Evolutionary conservation across 2,888 invertebrate genomes (phyloP), one percentile per base, ranked within the genome.

Genomic region (Mythimna loreyi): DNA sequence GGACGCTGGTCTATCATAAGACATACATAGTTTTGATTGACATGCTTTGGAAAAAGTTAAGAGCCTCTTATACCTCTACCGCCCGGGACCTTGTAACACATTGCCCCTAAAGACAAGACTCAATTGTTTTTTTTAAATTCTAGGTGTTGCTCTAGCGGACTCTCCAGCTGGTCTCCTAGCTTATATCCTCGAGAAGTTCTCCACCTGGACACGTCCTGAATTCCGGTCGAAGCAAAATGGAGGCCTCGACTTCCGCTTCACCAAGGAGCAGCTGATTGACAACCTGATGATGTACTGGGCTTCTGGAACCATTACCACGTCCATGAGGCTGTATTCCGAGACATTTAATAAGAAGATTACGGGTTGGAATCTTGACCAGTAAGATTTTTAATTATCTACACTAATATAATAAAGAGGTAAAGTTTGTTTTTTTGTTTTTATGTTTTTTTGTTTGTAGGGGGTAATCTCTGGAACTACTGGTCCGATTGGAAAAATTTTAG

Each of bases 271-370:
- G 80, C 93, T 99, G 21, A 90, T 98, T 11, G 98, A 98, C 81
- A 98, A 98, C 86, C 89, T 98, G 8, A 98, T 98, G 98, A 92
- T 98, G 58, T 99, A 98, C 91, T 99, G 98, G 98, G 89, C 97
- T 0, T 96, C 97, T 0, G 97, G 97, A 61, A 97, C 97, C 11
- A 97, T 98, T 13, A 97, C 97, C 0, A 97, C 98, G 0, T 97
- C 98, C 0, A 96, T 97, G 92, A 96, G 98, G 47, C 92, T 98
- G 30, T 99, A 98, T 87, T 92, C 97, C 0, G 98, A 98, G 89
- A 88, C 87, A 0, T 94, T 97, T 25, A 95, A 86, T 45, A 88
- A 86, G 63, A 88, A 80, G 49, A 75, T 83, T 30, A 69, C 83
- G 1, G 84, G 65, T 0, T 75, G 92, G 43, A 86, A 90, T 1